Percentiles rank a stretch among this genome's conserved stretches.
Evolutionary conservation across 2,888 invertebrate genomes (phyloP).

Genomic region (Thera britannica): DNA sequence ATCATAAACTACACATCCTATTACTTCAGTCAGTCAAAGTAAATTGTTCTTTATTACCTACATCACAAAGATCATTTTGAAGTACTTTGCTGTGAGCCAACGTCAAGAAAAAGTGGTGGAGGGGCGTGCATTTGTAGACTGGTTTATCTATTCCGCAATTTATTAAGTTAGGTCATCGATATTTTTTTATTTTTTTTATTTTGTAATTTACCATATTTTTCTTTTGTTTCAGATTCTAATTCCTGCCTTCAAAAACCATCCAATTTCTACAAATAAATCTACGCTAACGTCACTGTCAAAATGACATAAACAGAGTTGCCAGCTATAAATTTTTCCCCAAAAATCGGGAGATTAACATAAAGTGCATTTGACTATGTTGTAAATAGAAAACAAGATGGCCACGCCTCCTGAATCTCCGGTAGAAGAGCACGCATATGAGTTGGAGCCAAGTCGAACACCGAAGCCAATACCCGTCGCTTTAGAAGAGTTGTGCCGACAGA

Average conservation of each 20-base stretch:
- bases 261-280: constrained; percentile 34
- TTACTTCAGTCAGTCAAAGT: too few species aligned
- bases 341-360: constrained; percentile 15
- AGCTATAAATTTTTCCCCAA: constrained; percentile 29
- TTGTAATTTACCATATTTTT: constrained; percentile 6
- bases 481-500: constrained; percentile 95
- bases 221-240: constrained; percentile 58
- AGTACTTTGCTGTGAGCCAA: too few species aligned
- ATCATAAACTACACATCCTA: too few species aligned
- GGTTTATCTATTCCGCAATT: too few species aligned
- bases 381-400: constrained; percentile 85
- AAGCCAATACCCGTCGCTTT: constrained; percentile 94
- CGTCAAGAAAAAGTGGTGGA: too few species aligned
- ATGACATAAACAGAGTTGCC: constrained; percentile 34
- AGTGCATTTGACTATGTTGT: constrained; percentile 15
- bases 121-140: too few species aligned
- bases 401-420: constrained; percentile 94
- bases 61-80: too few species aligned
- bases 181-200: too few species aligned
- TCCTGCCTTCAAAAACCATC: constrained; percentile 59
- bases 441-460: constrained; percentile 91
- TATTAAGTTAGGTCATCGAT: too few species aligned
- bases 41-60: too few species aligned
- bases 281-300: constrained; percentile 35
- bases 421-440: constrained; percentile 94